Evolutionary conservation across 2,888 invertebrate species (phyloP).

Genomic region (Therioaphis trifolii): DNA sequence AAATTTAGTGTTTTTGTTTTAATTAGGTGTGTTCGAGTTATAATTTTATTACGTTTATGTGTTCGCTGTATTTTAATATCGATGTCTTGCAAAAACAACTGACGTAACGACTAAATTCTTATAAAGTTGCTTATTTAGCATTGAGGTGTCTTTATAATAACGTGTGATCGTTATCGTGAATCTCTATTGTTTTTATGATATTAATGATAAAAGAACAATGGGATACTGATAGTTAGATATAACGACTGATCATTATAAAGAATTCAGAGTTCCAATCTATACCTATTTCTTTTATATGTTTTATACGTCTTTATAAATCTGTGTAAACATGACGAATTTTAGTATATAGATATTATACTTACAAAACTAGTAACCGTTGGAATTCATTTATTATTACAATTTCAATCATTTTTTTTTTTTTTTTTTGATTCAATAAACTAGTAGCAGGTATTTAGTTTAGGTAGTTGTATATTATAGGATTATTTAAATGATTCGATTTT

Average conservation of each 20-base stretch:
- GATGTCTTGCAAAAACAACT: neutral
- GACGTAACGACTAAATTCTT: neutral
- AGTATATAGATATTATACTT: no score
- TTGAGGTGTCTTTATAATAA: conserved; percentile 32
- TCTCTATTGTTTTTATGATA: conserved; percentile 46
- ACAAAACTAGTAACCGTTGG: no score
- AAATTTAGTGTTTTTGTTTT: neutral
- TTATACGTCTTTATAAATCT: neutral
- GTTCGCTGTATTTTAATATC: no score
- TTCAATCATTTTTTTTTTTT: no score
- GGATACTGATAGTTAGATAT: conserved; percentile 6
- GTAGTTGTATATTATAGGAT: no score
- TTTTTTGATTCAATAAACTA: no score
- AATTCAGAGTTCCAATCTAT: conserved; percentile 39
- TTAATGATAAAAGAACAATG: conserved; percentile 60
- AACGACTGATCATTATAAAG: conserved; percentile 49
- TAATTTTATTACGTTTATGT: no score
- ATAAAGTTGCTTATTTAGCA: conserved; percentile 40
- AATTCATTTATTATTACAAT: no score
- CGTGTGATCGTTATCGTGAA: conserved; percentile 48
- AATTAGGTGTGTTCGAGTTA: neutral
- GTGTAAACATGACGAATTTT: no score
- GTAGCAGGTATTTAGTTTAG: no score
- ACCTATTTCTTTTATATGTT: neutral
- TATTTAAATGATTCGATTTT: neutral